These are phyloP conservation scores for Poecilobothrus nobilitatus DNA, from an alignment of 2,888 invertebrate species.

Conservation along the genomic window DNA sequence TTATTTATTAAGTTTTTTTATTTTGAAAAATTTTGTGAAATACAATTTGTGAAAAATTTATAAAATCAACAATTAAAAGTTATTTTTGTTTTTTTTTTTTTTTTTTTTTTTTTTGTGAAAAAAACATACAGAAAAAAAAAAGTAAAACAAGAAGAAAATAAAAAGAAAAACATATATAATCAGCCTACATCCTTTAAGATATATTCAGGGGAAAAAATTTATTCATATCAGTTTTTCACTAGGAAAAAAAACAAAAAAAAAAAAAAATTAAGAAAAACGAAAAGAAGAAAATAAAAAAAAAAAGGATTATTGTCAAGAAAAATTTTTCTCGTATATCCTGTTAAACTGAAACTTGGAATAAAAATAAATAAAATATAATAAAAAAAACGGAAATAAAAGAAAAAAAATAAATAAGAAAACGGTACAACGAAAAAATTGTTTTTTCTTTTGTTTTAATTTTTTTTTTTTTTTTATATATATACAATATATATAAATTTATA, in stretches of 20 bases:
- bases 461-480: too few relatives aligned
- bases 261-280: too few relatives aligned
- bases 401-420: not conserved
- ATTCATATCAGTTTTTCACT: constrained; percentile 1
- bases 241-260: not conserved
- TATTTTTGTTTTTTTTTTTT: not conserved
- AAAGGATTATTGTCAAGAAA: constrained; percentile 1
- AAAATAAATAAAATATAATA: not conserved
- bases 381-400: not conserved
- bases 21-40: not conserved
- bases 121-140: too few relatives aligned
- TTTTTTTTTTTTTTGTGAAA: not conserved
- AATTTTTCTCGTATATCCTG: not conserved
- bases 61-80: too few relatives aligned
- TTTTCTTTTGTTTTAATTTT: not conserved
- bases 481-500: too few relatives aligned
- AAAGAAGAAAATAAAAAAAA: not conserved
- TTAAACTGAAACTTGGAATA: not conserved
- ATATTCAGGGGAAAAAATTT: not conserved
- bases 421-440: not conserved
- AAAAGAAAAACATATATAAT: not conserved
- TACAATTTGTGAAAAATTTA: not conserved
- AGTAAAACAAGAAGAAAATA: not conserved
- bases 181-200: not conserved
- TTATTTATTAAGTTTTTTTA: too few relatives aligned